Base-by-base conservation (phyloP, 2,888 invertebrate species). In the Mycalesis mineus region DNA sequence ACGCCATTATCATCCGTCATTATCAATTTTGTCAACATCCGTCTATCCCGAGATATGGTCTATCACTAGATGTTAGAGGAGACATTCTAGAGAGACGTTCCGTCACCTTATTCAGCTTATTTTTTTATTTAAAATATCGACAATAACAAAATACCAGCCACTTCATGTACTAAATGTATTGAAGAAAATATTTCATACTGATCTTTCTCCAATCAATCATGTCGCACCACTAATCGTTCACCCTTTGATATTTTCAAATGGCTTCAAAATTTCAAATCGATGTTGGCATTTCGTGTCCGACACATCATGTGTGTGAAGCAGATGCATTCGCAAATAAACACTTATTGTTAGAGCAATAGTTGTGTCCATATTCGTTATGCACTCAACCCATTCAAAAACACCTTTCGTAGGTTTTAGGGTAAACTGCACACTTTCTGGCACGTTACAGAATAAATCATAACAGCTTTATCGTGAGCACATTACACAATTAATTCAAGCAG, bases 241-340 rank as follows among this genome's bases (percentile, higher is more conserved):
- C 52, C 58, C 52, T 52, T 58, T 49, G 40, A 49, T 57, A 39
- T 42, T 44, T 31, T 14, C 48, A 54, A 49, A 58, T 55, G 48
- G 40, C 49, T 53, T 42, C 22, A 51, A 61, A 53, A 37, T 36
- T 53, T 42, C 22, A 51, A 61, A 56, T 41, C 40, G 45, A 58
- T 51, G 29, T 48, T 52, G 55, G 52, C 48, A 37, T 47, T 49
- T 44, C 42, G 22, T 13, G 17, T 57, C 62, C 62, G 69, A 68
- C 75, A 73, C 31, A 47, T 47, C 31, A 47, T 47, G 33, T 33
- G 47, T 70, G 69, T 64, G 57, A 41, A 57, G 77, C 84, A 84
- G 84, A 84, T 84, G 84, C 62, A 55, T 74, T 76, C 63, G 66
- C 79, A 77, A 83, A 84, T 82, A 80, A 84, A 82, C 84, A 84